Evolutionary conservation across 2,888 invertebrate species (phyloP), one percentile per base, ranked within the genome.

Genomic region (Ashinkailepas kermadecensis): DNA sequence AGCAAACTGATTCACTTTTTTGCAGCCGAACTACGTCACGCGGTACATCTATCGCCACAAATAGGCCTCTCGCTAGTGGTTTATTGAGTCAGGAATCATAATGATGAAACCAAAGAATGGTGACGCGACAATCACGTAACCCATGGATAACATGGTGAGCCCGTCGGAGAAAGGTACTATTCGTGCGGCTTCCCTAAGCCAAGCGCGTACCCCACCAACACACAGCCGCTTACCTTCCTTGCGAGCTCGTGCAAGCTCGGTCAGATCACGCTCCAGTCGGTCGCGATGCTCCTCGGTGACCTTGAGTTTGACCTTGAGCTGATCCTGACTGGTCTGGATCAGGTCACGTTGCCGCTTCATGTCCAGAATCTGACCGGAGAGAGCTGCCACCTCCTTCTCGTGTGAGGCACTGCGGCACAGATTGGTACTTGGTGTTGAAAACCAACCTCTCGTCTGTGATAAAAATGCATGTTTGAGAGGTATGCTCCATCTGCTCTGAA

Each of bases 201-300:
- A 39, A 39, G 39, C 39, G 39, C 39, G 39, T 4, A 39, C 39
- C 39, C 39, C 39, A 67, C 12, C 11, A 1, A 25, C 25, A 25
- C 13, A 23, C 65, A 23, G 65, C 2, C 1, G n/a, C 54, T 56
- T 21, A 74, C 74, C 74, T 15, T 74, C 56, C 54, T 74, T 74
- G 54, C 54, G 74, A 13, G 56, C 56, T 18, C 74, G 74, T 9
- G 54, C 56, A 18, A 21, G 9, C 2, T 74, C 74, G 1, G 54
- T 74, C 9, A 96, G 89, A 87, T 96, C 96, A 85, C 92, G 92
- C 86, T 94, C 94, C 78, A 96, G 88, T 80, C 95, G 90, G 85
- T 93, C 74, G 18, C 74, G 18, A 7, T 74, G 54, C 56, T 74
- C 54, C 56, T 74, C 74, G 3, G 74, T 21, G 21, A 56, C 74